These are phyloP conservation scores for Sebastes schlegelii DNA, from an alignment of 2,113 vertebrate species.

Conservation along the genomic window DNA sequence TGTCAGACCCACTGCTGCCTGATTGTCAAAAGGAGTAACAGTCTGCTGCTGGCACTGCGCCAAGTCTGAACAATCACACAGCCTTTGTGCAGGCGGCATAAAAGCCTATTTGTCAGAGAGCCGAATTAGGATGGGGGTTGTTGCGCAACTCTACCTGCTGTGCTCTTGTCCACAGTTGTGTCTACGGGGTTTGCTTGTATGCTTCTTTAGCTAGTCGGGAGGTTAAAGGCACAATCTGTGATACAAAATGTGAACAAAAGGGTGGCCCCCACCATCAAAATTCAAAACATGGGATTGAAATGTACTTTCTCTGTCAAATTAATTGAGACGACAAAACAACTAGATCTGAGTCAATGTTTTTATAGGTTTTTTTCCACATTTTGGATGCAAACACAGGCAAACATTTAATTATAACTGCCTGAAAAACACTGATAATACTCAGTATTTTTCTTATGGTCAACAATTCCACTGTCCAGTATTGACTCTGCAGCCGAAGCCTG, in stretches of 20 bases:
- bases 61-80: constrained; percentile 57
- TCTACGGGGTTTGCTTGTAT: constrained; percentile 52
- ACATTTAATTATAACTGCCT: neutral
- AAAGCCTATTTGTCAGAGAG: constrained; percentile 73
- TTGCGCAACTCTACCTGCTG: constrained; percentile 71
- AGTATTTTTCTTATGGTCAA: neutral
- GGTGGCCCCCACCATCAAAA: neutral
- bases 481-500: neutral
- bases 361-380: neutral
- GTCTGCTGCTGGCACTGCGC: constrained; percentile 57
- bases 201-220: constrained; percentile 16
- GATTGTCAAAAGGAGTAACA: constrained; percentile 55
- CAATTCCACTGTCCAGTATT: neutral
- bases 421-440: neutral
- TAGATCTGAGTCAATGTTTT: neutral
- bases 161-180: constrained; percentile 65
- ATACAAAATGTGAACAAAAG: constrained; percentile 24
- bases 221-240: constrained; percentile 31
- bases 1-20: constrained; percentile 44
- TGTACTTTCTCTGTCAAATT: neutral
- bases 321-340: neutral
- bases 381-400: neutral
- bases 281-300: neutral
- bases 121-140: constrained; percentile 46
- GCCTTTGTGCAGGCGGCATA: constrained; percentile 68